Conservation (phyloP, 1,140 invertebrate genomes). For the Phortica variegata region DNA sequence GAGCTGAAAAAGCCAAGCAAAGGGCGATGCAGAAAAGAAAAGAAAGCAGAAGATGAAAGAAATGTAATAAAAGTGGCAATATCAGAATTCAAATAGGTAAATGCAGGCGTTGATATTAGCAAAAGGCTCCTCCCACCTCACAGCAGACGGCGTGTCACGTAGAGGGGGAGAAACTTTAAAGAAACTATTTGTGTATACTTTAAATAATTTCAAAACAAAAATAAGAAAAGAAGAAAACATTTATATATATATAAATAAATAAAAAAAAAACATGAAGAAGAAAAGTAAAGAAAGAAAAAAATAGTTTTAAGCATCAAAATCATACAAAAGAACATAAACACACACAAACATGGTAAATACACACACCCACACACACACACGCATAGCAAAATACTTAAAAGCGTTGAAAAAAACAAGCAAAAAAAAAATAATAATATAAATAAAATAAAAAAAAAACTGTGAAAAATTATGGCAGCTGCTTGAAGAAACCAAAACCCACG, state of each 20-base stretch:
- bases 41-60: conserved; percentile 11
- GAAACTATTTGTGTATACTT: conserved; percentile 50
- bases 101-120: too few species aligned
- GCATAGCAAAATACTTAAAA: conserved; percentile 10
- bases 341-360: conserved; percentile 5
- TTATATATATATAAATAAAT: conserved; percentile 47
- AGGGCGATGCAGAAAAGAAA: conserved; percentile 24
- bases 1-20: conserved; percentile 1
- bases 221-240: conserved; percentile 19
- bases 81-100: conserved; percentile 3
- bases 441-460: background rate
- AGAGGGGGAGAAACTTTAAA: conserved; percentile 19
- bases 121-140: background rate
- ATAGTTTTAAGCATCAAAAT: background rate
- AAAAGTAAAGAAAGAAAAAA: conserved; percentile 30
- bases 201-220: conserved; percentile 26
- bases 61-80: conserved; percentile 17
- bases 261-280: conserved; percentile 23
- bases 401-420: conserved; percentile 7
- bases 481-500: background rate
- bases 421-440: background rate
- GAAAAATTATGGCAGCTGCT: background rate
- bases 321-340: background rate
- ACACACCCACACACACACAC: conserved; percentile 3
- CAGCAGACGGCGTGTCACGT: conserved; percentile 12